Evolutionary conservation across 2,888 invertebrate species (phyloP), one percentile per base, ranked within the genome.

Genomic region (Lamellibrachia columna): DNA sequence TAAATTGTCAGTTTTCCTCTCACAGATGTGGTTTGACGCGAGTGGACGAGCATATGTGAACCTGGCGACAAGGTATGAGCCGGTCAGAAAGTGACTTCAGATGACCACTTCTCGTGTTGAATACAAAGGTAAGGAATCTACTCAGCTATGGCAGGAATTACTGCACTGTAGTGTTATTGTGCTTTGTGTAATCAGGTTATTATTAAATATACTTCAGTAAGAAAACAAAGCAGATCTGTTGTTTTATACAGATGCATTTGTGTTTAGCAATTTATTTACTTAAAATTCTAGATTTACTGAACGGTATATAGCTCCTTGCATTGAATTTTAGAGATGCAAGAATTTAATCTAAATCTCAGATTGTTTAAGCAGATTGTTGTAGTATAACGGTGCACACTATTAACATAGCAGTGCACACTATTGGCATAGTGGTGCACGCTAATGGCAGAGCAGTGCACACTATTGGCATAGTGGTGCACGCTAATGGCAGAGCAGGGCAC

Each of bases 21-120:
- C 95, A 90, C 95, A 96, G 95, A 95, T 95, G 95, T 96, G 95
- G 95, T 96, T 95, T 95, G 95, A 96, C 94, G 94, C 95, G 11
- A 95, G 94, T 91, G 95, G 95, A 52, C 93, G 95, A 91, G 95
- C 95, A 9, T 95, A 96, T 92, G 95, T 96, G 92, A 95, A 95
- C 94, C 94, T 95, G 91, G 96, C 96, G 90, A 95, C 95, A 28
- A 95, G 96, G 90, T 96, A 96, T 94, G 96, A 95, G 60, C 95
- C 95, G 90, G 94, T 95, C 91, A 95, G 94, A 94, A 96, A 96
- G 93, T 95, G 94, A 93, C 90, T 53, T 3, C 90, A 52, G 40
- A 40, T 53, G 53, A n/a, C 1, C 9, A 75, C 75, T 75, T 75
- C 75, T 75, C 3, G 22, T 22, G 75, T 11, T 22, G 22, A 75